Evolutionary conservation across 2,113 vertebrate species (phyloP), one percentile per base, ranked within the genome.

Genomic region (Rhynchopsitta pachyrhyncha): DNA sequence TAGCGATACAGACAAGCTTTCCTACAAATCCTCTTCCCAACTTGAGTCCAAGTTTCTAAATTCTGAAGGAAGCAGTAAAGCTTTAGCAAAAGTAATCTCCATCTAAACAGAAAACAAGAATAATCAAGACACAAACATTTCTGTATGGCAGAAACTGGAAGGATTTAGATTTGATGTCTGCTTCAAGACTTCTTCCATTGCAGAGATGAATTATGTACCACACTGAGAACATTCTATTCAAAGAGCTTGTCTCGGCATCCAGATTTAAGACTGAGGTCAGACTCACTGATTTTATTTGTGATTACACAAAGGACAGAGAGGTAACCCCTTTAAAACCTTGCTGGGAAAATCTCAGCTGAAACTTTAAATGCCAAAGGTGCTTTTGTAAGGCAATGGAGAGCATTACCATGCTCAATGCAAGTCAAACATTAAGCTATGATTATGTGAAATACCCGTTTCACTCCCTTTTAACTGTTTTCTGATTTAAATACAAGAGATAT

Each of bases 1-100:
- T 0, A 46, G 49, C 0, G 0, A n/a, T 0, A 70, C n/a, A n/a
- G 46, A 86, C 29, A 86, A 75, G 37, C 17, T 68, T 44, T 85
- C 60, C 86, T 62, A 35, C 25, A 85, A 71, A 47, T n/a, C 52
- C 29, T 71, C 53, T 52, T 47, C 79, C 68, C 52, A 71, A 49
- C 15, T 14, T 8, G 44, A 82, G 18, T 10, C 13, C 18, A 46
- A 9, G 28, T 41, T 86, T 39, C 35, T 37, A 31, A 50, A 28
- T n/a, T 53, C 44, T n/a, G 44, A 46, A 81, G n/a, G n/a, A 87
- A 63, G 33, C 2, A 37, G 16, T 11, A 39, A 37, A 69, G 17
- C 64, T 68, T 25, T n/a, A 77, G 31, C 20, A 49, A 68, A 71
- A 81, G 18, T 4, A 19, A 44, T 2, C 49, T 28, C 29, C 47